Evolutionary conservation across 2,113 vertebrate species (phyloP).

Genomic region (Oncorhynchus masou): DNA sequence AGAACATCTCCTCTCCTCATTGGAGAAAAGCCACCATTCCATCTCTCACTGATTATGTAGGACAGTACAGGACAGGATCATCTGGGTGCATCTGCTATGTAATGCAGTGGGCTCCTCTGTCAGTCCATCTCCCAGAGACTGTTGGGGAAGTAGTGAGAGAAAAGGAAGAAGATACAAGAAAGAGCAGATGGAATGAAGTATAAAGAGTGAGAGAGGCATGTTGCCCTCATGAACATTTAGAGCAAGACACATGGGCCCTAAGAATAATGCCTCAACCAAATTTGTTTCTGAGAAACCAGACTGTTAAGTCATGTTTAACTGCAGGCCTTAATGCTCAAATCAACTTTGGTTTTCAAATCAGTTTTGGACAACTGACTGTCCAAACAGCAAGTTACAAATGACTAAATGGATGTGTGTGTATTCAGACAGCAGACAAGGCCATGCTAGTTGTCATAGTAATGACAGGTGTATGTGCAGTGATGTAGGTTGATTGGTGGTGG

Average conservation of each 20-base stretch:
- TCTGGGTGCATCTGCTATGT: not conserved
- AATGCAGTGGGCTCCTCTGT: conserved; percentile 2
- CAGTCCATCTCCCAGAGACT: not conserved
- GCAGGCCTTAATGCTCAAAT: too few species aligned
- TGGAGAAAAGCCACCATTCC: conserved; percentile 2
- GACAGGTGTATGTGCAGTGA: too few species aligned
- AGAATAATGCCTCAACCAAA: not conserved
- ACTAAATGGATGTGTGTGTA: too few species aligned
- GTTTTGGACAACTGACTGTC: too few species aligned
- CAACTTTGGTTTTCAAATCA: too few species aligned
- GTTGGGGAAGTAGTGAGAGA: not conserved
- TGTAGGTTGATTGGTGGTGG: too few species aligned
- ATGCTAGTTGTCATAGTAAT: too few species aligned
- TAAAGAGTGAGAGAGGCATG: not conserved
- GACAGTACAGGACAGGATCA: not conserved
- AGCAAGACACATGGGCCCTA: not conserved
- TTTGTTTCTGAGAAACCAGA: not conserved
- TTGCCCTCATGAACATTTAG: not conserved
- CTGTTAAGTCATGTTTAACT: not conserved
- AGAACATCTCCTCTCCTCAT: not conserved
- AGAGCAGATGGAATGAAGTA: not conserved
- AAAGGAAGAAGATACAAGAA: not conserved
- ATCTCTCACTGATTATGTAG: conserved; percentile 4
- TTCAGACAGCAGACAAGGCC: too few species aligned
- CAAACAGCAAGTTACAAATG: too few species aligned